Conservation (phyloP, 2,888 invertebrate genomes). For the Elmis aenea region DNA sequence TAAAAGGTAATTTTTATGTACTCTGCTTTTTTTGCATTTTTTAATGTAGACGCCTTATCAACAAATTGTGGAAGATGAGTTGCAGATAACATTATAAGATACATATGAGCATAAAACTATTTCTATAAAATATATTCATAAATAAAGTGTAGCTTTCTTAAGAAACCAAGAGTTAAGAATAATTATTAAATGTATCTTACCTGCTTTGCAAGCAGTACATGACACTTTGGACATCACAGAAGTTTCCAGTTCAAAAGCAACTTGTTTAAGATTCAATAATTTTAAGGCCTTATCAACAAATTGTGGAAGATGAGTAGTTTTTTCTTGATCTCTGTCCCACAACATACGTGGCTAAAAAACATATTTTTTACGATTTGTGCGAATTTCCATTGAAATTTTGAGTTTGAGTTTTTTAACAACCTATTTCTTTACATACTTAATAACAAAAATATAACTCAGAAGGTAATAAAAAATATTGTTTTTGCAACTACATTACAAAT, state of each 20-base stretch:
- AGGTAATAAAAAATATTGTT: no score
- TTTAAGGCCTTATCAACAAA: slow-evolving; percentile 80
- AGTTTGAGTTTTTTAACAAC: no score
- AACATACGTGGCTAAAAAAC: slow-evolving; percentile 53
- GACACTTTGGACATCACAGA: slow-evolving; percentile 89
- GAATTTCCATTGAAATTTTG: no score
- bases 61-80: no score
- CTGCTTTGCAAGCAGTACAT: slow-evolving; percentile 84
- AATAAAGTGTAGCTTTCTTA: background rate
- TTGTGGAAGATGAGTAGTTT: slow-evolving; percentile 66
- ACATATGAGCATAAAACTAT: slow-evolving; percentile 1
- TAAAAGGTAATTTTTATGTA: no score
- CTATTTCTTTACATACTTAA: no score
- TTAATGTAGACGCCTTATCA: no score
- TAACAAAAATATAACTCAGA: no score
- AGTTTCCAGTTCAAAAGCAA: slow-evolving; percentile 80
- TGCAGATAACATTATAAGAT: slow-evolving; percentile 1
- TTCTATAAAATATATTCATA: slow-evolving; percentile 2
- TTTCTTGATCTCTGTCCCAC: slow-evolving; percentile 67
- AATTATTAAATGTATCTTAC: slow-evolving; percentile 43
- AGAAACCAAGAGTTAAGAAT: no score
- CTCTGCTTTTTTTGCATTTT: no score
- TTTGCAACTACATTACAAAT: no score
- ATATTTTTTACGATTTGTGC: no score
- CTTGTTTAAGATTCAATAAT: slow-evolving; percentile 78